phyloP scores from a whole-genome alignment of 1,140 invertebrate genomes.

The Drosophila lowei region DNA sequence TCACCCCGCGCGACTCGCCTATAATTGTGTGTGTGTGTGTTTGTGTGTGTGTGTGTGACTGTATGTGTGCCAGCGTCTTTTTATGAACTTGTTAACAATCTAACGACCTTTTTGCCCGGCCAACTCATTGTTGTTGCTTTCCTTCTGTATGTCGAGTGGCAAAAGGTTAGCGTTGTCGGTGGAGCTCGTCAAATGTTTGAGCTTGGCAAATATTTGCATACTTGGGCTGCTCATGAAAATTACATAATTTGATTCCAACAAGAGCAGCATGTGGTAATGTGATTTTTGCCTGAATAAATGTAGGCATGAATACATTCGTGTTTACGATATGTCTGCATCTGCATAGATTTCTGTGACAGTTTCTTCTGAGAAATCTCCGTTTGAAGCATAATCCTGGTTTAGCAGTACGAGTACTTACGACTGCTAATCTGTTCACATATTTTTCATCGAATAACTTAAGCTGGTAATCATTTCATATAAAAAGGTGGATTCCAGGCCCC shows the following conservation, averaged over 20 bases:
- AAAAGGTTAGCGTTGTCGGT: slow-evolving; percentile 15
- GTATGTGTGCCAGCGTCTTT: slow-evolving; percentile 60
- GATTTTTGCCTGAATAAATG: slow-evolving; percentile 57
- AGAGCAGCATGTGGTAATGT: slow-evolving; percentile 48
- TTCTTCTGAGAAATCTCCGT: too few species aligned
- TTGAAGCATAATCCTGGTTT: too few species aligned
- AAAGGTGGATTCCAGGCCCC: slow-evolving; percentile 12
- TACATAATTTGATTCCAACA: slow-evolving; percentile 76
- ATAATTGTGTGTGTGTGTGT: slow-evolving; percentile 36
- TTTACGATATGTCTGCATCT: too few species aligned
- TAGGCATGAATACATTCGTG: slow-evolving; percentile 19
- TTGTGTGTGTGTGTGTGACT: slow-evolving; percentile 27
- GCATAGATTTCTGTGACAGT: too few species aligned
- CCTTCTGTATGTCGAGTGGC: slow-evolving; percentile 34
- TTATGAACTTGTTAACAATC: slow-evolving; percentile 81
- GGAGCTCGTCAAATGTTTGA: slow-evolving; percentile 67
- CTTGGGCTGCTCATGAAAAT: slow-evolving; percentile 72
- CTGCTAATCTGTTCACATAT: slow-evolving; percentile 2
- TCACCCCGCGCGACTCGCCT: slow-evolving; percentile 2
- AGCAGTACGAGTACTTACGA: slow-evolving; percentile 12
- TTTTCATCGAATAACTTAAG: background rate
- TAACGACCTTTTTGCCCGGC: slow-evolving; percentile 70
- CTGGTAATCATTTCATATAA: background rate
- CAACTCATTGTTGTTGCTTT: slow-evolving; percentile 32
- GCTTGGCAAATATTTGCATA: slow-evolving; percentile 76